Evolutionary conservation across 2,888 invertebrate genomes (phyloP), one percentile per base, ranked within the genome.

Genomic region (Meghimatium bilineatum): DNA sequence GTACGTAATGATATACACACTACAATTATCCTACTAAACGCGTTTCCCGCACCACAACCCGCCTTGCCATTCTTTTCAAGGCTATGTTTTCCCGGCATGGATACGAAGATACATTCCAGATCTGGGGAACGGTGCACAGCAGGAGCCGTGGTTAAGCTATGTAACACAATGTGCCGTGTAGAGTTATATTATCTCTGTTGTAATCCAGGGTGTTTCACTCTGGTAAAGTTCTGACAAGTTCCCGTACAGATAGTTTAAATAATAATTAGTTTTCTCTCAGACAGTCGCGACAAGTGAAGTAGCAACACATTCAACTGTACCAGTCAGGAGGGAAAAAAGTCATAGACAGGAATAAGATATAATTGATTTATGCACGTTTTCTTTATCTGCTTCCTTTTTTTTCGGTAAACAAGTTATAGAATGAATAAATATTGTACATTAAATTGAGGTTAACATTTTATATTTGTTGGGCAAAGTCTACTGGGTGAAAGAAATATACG

Each of bases 141-240:
- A n/a, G 72, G 44, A 72, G 2, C 72, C 72, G 1, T 10, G 36
- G 0, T 1, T 26, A 1, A 71, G 71, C 71, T 71, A 38, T n/a
- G 72, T 44, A 72, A 72, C 72, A 72, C 72, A 72, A 72, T 44
- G 72, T 72, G 44, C 72, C 44, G 12, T 44, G 72, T 44, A 44
- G 44, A 10, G n/a, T 2, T 1, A n/a, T n/a, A 72, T 72, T 72
- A 44, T 72, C 72, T n/a, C 44, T 10, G n/a, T 44, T 72, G 3
- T 72, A 72, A 44, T 72, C 72, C 72, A 26, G n/a, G 44, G 44
- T n/a, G 44, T 44, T 72, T 44, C 72, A 72, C 72, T 72, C 72
- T 23, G 72, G 8, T 72, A 72, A 17, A 14, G 23, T 36, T 26
- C 36, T 20, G 69, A 69, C 69, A 69, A 72, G 44, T 29, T 29